Evolutionary conservation across 1,140 invertebrate genomes (phyloP).

Genomic region (Tyrophagus putrescentiae): DNA sequence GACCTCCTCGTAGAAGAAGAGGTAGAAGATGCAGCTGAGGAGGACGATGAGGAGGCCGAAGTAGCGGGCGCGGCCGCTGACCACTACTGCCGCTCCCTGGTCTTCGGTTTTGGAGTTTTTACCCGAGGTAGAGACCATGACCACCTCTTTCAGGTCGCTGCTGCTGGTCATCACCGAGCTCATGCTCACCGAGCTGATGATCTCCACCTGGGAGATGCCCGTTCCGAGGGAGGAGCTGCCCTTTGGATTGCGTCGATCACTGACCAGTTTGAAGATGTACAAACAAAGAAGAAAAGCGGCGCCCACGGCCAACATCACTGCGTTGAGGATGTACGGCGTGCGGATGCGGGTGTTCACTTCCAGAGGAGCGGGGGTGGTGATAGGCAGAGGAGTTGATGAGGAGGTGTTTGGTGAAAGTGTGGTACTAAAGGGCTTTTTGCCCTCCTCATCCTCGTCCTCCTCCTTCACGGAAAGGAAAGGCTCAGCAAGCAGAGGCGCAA

Average conservation of each 20-base stretch:
- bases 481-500: constrained; percentile 7
- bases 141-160: not conserved
- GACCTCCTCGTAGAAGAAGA: constrained; percentile 17
- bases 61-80: not conserved
- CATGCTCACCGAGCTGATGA: not conserved
- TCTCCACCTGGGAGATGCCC: not conserved
- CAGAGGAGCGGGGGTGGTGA: not conserved
- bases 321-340: not conserved
- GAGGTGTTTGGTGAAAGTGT: too few species aligned
- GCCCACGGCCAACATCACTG: not conserved
- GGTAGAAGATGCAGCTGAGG: constrained; percentile 11
- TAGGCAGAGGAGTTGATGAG: not conserved
- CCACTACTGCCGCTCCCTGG: not conserved
- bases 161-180: not conserved
- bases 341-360: not conserved
- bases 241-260: not conserved
- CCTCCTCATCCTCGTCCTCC: not conserved
- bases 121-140: too few species aligned
- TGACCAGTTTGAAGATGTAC: not conserved
- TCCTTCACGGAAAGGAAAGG: constrained; percentile 16
- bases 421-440: not conserved
- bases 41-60: constrained; percentile 1
- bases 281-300: not conserved
- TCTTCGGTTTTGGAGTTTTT: too few species aligned
- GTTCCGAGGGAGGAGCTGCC: not conserved